phyloP scores from a whole-genome alignment of 1,140 invertebrate species.

The Halesus radiatus region DNA sequence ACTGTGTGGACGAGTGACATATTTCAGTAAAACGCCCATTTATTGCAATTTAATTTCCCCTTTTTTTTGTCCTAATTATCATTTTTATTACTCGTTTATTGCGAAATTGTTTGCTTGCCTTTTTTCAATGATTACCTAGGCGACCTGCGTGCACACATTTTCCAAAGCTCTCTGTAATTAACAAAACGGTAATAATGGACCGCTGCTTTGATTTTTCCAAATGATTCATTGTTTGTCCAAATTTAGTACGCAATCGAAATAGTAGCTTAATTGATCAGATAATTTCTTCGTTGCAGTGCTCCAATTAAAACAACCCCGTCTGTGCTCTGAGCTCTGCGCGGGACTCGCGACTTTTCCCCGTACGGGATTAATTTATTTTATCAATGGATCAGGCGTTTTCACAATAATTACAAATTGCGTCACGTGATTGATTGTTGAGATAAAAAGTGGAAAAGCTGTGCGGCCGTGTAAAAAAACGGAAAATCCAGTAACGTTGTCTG shows the following conservation, averaged over 20 bases:
- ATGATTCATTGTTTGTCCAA: neutral
- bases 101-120: too few relatives aligned
- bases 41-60: neutral
- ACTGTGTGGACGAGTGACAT: constrained; percentile 11
- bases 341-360: neutral
- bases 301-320: constrained; percentile 31
- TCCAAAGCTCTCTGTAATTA: too few relatives aligned
- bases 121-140: too few relatives aligned
- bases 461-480: constrained; percentile 46
- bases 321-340: neutral
- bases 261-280: constrained; percentile 20
- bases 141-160: too few relatives aligned
- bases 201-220: too few relatives aligned
- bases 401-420: constrained; percentile 58
- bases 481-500: constrained; percentile 55
- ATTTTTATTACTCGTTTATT: too few relatives aligned
- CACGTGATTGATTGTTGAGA: constrained; percentile 56
- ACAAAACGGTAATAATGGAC: too few relatives aligned
- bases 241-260: neutral
- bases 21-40: neutral
- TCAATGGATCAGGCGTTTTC: constrained; percentile 46
- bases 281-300: constrained; percentile 20
- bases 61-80: too few relatives aligned
- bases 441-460: constrained; percentile 41
- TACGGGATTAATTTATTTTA: constrained; percentile 44